Evolutionary conservation across 2,113 vertebrate species (phyloP).

Genomic region (Opisthocomus hoazin): DNA sequence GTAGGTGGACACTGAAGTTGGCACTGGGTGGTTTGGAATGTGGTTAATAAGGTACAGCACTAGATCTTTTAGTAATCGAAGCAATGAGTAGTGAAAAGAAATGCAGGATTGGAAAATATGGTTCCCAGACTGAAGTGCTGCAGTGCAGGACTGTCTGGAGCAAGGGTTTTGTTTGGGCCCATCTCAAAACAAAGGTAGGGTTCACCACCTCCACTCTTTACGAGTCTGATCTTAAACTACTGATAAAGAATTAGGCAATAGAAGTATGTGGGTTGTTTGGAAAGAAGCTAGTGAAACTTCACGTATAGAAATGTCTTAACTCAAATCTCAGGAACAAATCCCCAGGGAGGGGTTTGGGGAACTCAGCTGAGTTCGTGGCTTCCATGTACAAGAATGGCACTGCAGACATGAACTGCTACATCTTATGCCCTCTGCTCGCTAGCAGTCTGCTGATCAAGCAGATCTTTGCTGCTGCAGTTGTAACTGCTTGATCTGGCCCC

Average conservation of each 20-base stretch:
- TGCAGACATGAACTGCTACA: accelerated
- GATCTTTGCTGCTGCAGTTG: background rate
- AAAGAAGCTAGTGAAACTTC: background rate
- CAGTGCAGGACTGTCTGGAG: background rate
- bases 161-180: background rate
- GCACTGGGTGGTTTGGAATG: background rate
- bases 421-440: background rate
- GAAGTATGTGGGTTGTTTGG: accelerated
- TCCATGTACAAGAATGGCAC: background rate
- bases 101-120: background rate
- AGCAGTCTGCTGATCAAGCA: background rate
- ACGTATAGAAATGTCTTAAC: background rate
- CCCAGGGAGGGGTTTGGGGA: background rate
- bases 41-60: background rate
- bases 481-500: background rate
- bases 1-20: background rate
- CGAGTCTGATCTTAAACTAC: background rate
- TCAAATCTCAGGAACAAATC: background rate
- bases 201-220: background rate
- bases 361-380: background rate
- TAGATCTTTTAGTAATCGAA: background rate
- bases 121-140: background rate
- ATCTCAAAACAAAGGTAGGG: background rate
- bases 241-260: background rate
- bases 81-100: background rate